Base-by-base conservation (phyloP, 2,797 vertebrate genomes). In the Artibeus jamaicensis region DNA sequence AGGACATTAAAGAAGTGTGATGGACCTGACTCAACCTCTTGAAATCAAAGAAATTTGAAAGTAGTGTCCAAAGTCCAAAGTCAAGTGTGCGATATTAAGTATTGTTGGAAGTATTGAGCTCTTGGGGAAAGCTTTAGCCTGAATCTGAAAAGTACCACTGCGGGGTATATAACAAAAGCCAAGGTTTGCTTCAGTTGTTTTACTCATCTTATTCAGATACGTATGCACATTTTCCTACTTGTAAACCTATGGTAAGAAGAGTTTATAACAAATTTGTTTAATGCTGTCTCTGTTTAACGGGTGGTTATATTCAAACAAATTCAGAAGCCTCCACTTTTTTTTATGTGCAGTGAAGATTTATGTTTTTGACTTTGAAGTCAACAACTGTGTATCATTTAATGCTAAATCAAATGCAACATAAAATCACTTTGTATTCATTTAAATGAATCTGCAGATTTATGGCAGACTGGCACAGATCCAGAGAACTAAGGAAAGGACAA, bases 1-100 rank as follows among this genome's bases (percentile, higher is more conserved):
- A 89, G 34, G 87, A 82, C 79, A 88, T 96, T 97, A 97, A 96
- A 96, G 82, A 97, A 97, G 96, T 94, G 89, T 92, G 91, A 96
- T 95, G 85, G 59, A 74, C 97, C 93, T 98, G 95, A 96, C 67
- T 97, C 97, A 97, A 95, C 97, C 86, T 89, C 94, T 95, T 50
- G 0, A 97, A 98, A 95, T 74, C 93, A 97, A 96, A 86, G 89
- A 94, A 97, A 97, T 97, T 94, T 39, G n/a, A 94, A 97, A 93
- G 93, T 96, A 97, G 85, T 70, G 22, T 24, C 46, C 29, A 62
- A 76, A 88, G 44, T 44, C 62, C 0, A 39, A 94, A 91, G 93
- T 57, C 39, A 93, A 94, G 57, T 95, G 37, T 8, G 0, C 42
- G 50, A 34, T 92, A 62, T 81, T 97, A 44, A 15, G 0, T 68